Conservation (phyloP, 2,888 invertebrate species). For the Bellardia pandia region DNA sequence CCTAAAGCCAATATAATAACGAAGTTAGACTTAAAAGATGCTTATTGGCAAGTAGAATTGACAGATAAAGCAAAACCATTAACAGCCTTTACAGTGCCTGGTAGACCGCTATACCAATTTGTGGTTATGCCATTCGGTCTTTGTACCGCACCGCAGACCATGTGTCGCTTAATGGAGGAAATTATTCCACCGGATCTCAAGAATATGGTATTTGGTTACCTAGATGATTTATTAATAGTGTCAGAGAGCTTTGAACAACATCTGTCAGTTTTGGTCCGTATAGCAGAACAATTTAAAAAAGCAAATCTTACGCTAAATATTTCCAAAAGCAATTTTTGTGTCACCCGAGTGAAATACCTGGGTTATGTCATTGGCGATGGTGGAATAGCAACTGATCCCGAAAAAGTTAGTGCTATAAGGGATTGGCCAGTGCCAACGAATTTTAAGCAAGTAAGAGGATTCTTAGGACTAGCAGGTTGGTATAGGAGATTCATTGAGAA, state of each 20-base stretch:
- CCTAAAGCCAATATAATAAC: conserved; percentile 22
- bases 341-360: conserved; percentile 32
- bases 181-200: conserved; percentile 16
- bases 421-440: no score
- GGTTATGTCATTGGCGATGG: conserved; percentile 68
- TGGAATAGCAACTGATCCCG: conserved; percentile 50
- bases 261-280: conserved; percentile 38
- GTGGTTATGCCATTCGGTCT: conserved; percentile 21
- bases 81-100: conserved; percentile 42
- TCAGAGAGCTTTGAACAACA: conserved; percentile 19
- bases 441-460: background rate
- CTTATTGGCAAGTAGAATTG: conserved; percentile 18
- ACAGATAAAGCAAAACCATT: conserved; percentile 7
- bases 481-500: background rate
- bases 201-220: background rate
- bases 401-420: background rate
- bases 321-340: conserved; percentile 61
- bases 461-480: background rate
- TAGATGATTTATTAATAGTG: background rate
- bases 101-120: conserved; percentile 24
- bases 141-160: background rate
- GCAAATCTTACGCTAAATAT: conserved; percentile 69
- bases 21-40: conserved; percentile 34
- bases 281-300: conserved; percentile 45
- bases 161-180: conserved; percentile 8